Evolutionary conservation across 2,113 vertebrate species (phyloP), one percentile per base, ranked within the genome.

Genomic region (Chrysochloris asiatica): DNA sequence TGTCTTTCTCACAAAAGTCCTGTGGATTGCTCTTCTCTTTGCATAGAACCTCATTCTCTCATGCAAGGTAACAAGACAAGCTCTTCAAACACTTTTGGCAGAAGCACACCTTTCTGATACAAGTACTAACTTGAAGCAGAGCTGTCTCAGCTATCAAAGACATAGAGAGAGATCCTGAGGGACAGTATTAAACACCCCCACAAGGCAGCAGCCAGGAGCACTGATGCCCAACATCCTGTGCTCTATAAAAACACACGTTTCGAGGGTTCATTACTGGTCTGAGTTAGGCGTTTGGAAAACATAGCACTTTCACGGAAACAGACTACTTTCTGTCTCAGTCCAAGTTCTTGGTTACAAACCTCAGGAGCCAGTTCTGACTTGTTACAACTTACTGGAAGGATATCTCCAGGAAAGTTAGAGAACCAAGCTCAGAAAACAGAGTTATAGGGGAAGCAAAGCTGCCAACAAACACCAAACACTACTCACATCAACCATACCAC

Each of bases 161-260:
- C 43, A 43, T 14, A 24, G 61, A 6, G 56, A 75, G 52, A 33
- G 33, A 21, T 90, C 65, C 47, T 13, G 19, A 26, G 47, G 47
- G 78, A 54, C 67, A 11, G 30, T 59, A 69, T 86, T 76, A 28
- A 61, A n/a, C 22, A 43, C 6, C 26, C 41, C 14, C 2, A 24
- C 17, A 8, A 17, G 21, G 47, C 69, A 50, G 81, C 21, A 22
- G 4, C 54, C 9, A 33, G 56, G 4, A 56, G 7, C 0, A 0
- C 19, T 8, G 8, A n/a, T 22, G 38, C n/a, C 47, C 9, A 0
- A 38, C 3, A 33, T 30, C 38, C 6, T 0, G 0, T 1, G 30
- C 33, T 13, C 38, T 52, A 14, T 16, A 63, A 38, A 86, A 78
- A 50, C 59, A 61, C 41, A 81, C 9, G 43, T 22, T 36, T 14